phyloP scores from a whole-genome alignment of 2,888 invertebrate species.

The Amblyjoppa fuscipennis region DNA sequence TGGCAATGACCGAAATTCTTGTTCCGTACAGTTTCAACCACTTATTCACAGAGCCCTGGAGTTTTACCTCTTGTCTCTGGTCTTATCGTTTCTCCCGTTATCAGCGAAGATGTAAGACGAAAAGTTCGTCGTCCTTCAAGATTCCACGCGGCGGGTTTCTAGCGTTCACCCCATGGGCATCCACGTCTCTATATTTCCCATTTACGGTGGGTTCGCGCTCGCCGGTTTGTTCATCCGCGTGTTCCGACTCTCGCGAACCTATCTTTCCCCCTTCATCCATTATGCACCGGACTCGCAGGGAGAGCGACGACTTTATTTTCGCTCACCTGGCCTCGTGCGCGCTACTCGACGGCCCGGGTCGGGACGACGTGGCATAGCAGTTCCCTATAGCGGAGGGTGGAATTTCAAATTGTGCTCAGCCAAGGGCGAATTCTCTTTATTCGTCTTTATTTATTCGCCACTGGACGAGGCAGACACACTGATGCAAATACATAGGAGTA shows the following conservation, averaged over 20 bases:
- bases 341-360: conserved; percentile 14
- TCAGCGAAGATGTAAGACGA: conserved; percentile 37
- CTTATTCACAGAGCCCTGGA: background rate
- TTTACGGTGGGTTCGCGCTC: background rate
- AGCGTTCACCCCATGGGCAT: conserved; percentile 4
- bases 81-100: conserved; percentile 22
- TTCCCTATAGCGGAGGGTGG: conserved; percentile 17
- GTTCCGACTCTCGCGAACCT: conserved; percentile 44
- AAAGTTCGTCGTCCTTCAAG: conserved; percentile 57
- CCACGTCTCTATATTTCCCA: conserved; percentile 11
- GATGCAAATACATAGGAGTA: background rate
- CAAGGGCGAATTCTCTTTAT: background rate
- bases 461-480: background rate
- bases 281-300: conserved; percentile 57
- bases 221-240: conserved; percentile 44
- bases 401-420: conserved; percentile 42
- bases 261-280: conserved; percentile 61
- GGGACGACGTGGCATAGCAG: conserved; percentile 5
- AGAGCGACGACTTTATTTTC: conserved; percentile 55
- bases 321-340: conserved; percentile 39
- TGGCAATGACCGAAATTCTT: background rate
- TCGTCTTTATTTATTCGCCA: conserved; percentile 3
- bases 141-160: conserved; percentile 21
- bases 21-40: background rate
- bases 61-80: background rate